These are phyloP conservation scores for Drosophila arizonae DNA, from an alignment of 1,140 invertebrate species.

Conservation along the genomic window DNA sequence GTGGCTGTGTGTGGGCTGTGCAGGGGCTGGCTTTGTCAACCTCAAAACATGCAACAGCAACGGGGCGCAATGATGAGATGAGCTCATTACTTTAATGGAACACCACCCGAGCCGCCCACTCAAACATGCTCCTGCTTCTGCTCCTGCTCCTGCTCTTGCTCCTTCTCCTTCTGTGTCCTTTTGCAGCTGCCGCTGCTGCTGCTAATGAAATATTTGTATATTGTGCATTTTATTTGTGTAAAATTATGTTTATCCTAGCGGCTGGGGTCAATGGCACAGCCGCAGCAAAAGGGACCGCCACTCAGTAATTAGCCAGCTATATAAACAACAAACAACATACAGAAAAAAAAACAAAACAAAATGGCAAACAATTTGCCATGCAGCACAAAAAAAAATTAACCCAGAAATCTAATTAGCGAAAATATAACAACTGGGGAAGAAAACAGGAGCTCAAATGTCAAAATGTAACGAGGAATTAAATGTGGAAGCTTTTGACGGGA, in stretches of 20 bases:
- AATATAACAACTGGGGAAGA: constrained; percentile 17
- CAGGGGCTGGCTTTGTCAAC: constrained; percentile 62
- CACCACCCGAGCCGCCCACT: constrained; percentile 1
- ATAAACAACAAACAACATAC: constrained; percentile 47
- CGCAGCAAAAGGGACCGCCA: constrained; percentile 16
- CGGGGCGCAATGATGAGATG: constrained; percentile 55
- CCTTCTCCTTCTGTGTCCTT: constrained; percentile 23
- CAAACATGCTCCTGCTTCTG: background rate
- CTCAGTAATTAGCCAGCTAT: constrained; percentile 67
- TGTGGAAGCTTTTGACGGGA: no score
- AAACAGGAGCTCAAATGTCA: constrained; percentile 17
- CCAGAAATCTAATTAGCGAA: constrained; percentile 80
- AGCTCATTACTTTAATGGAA: constrained; percentile 77
- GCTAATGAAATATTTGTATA: constrained; percentile 47
- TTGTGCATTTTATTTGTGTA: constrained; percentile 48
- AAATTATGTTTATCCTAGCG: constrained; percentile 41
- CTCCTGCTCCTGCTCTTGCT: background rate
- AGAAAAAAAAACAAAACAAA: background rate
- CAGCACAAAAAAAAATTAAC: constrained; percentile 58
- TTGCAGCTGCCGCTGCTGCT: constrained; percentile 43
- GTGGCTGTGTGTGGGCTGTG: background rate
- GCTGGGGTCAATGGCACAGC: constrained; percentile 28
- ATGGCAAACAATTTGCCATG: constrained; percentile 50
- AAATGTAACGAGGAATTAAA: background rate
- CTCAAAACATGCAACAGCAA: constrained; percentile 37